Evolutionary conservation across 2,888 invertebrate species (phyloP).

Genomic region (Chironomus tentans): DNA sequence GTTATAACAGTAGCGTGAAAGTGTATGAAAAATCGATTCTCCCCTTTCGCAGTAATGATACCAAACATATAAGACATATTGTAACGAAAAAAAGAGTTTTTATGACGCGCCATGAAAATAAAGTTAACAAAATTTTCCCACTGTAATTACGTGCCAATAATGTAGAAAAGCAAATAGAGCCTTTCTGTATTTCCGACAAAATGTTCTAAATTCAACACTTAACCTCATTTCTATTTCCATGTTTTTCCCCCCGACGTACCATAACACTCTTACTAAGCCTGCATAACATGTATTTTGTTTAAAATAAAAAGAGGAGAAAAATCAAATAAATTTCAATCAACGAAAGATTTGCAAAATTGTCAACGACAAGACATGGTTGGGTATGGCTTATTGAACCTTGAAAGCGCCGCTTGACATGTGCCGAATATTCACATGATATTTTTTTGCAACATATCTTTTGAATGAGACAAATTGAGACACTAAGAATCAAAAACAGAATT

Average conservation of each 20-base stretch:
- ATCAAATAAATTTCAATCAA: too few species aligned
- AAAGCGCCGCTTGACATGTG: neutral
- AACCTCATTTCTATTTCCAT: neutral
- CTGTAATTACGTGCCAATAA: conserved; percentile 12
- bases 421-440: neutral
- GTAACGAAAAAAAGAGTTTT: neutral
- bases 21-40: neutral
- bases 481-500: neutral
- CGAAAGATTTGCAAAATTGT: too few species aligned
- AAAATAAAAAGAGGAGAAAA: neutral
- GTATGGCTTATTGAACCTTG: neutral
- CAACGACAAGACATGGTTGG: too few species aligned
- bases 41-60: neutral
- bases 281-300: too few species aligned
- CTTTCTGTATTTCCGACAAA: neutral
- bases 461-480: neutral
- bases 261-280: too few species aligned
- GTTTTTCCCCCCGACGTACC: too few species aligned
- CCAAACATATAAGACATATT: neutral
- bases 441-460: neutral
- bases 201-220: conserved; percentile 1
- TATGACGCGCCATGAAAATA: neutral
- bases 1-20: neutral
- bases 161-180: neutral
- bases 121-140: neutral